phyloP scores from a whole-genome alignment of 2,113 vertebrate genomes.

The Heloderma charlesbogerti region DNA sequence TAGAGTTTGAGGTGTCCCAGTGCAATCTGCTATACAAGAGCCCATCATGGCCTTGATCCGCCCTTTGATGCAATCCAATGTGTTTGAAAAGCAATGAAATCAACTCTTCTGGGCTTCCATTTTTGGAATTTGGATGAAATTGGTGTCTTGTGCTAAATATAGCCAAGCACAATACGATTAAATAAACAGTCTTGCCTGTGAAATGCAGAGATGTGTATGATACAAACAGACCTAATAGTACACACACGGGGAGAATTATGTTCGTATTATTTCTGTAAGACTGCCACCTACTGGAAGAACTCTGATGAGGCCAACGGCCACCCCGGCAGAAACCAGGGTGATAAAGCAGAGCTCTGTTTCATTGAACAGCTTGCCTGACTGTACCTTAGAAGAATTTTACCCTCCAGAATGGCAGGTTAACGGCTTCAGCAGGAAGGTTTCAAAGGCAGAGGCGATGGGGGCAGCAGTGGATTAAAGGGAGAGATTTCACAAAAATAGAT shows the following conservation, averaged over 20 bases:
- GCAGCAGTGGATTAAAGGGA: neutral
- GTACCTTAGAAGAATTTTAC: neutral
- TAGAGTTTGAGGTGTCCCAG: no score
- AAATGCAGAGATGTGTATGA: neutral
- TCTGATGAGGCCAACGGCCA: neutral
- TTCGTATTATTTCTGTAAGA: conserved; percentile 4
- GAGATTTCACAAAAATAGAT: conserved; percentile 22
- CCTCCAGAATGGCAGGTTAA: conserved; percentile 36
- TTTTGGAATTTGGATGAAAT: neutral
- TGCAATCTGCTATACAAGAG: no score
- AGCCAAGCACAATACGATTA: neutral
- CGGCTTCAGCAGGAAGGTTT: neutral
- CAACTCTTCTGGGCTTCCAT: neutral
- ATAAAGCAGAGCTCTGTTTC: neutral
- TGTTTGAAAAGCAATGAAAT: neutral
- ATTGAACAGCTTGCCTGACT: neutral
- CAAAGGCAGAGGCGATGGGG: neutral
- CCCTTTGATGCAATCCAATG: neutral
- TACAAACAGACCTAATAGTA: neutral
- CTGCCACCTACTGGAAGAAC: neutral
- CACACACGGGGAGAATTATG: no score
- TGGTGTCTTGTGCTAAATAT: neutral
- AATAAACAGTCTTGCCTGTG: neutral
- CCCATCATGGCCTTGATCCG: neutral
- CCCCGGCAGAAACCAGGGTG: neutral